Evolutionary conservation across 2,113 vertebrate genomes (phyloP), one percentile per base, ranked within the genome.

Genomic region (Cathartes aura): DNA sequence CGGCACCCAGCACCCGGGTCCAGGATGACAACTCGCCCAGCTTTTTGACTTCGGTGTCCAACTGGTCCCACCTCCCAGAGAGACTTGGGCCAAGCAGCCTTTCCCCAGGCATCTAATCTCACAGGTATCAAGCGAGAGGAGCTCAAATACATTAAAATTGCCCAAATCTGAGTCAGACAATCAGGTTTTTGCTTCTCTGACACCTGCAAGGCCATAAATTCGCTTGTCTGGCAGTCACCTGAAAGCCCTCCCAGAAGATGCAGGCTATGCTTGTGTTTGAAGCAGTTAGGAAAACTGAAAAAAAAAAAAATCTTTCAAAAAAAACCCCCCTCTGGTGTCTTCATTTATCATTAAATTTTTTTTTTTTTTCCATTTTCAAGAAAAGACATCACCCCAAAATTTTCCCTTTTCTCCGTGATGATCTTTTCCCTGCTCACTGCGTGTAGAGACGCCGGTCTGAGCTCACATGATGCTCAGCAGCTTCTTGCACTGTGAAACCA

Each of bases 11-110:
- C 66, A 63, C 18, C 50, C 63, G 15, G 29, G 5, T 8, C 34
- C 42, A 48, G 42, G 73, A 14, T 53, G 40, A 24, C 1, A 0
- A 27, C n/a, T 58, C 1, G 0, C 19, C 16, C 0, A 0, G 26
- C 21, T 59, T 79, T 58, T 42, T 22, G 17, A 15, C 48, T 76
- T 32, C 2, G 4, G 27, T 75, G 11, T 27, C 75, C 63, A 40
- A 0, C 27, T 21, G 30, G 5, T 36, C 45, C 56, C 50, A 38
- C 15, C 88, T 76, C 18, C 15, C 3, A 4, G 30, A 67, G 34
- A 76, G 17, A 20, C 40, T 12, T 4, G 6, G 27, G 24, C 21
- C 40, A 45, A 58, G 5, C 43, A 52, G 48, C 81, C n/a, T 34
- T 60, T 80, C 15, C 32, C 11, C 36, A 38, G 50, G 48, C 8